These are phyloP conservation scores for Brevipalpus yothersi DNA, from an alignment of 1,140 invertebrate species.

Conservation along the genomic window DNA sequence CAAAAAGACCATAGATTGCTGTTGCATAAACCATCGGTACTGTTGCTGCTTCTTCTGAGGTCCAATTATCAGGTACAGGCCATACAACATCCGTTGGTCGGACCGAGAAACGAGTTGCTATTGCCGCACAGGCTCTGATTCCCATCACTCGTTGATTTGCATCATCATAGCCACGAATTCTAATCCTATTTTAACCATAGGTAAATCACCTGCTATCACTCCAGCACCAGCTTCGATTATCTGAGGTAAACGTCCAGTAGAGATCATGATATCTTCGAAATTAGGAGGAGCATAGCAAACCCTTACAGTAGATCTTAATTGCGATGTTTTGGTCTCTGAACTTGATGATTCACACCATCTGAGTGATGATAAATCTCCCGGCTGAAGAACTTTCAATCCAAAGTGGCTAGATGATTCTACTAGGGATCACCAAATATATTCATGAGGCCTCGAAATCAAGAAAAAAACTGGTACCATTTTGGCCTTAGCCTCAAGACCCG, in stretches of 20 bases:
- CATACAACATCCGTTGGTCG: background rate
- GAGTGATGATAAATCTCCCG: conserved; percentile 5
- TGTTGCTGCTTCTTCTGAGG: conserved; percentile 67
- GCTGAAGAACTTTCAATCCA: background rate
- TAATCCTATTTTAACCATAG: conserved; percentile 38
- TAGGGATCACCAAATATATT: too few relatives aligned
- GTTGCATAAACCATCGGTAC: conserved; percentile 86
- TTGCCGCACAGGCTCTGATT: conserved; percentile 50
- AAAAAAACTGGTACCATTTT: background rate
- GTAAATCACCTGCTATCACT: too few relatives aligned
- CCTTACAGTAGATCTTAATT: too few relatives aligned
- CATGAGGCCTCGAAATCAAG: too few relatives aligned
- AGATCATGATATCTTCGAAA: conserved; percentile 17
- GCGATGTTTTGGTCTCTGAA: too few relatives aligned
- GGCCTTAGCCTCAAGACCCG: too few relatives aligned
- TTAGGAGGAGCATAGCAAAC: conserved; percentile 4
- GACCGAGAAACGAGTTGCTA: conserved; percentile 53
- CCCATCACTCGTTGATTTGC: conserved; percentile 80
- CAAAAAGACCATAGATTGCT: conserved; percentile 65
- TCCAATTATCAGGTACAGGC: conserved; percentile 54
- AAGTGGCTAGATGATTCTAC: background rate
- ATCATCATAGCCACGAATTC: conserved; percentile 64
- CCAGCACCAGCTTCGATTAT: too few relatives aligned
- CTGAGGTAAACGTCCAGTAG: conserved; percentile 12
- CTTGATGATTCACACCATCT: background rate